These are phyloP conservation scores for Melanerpes formicivorus DNA, from an alignment of 2,113 vertebrate genomes.

Conservation along the genomic window DNA sequence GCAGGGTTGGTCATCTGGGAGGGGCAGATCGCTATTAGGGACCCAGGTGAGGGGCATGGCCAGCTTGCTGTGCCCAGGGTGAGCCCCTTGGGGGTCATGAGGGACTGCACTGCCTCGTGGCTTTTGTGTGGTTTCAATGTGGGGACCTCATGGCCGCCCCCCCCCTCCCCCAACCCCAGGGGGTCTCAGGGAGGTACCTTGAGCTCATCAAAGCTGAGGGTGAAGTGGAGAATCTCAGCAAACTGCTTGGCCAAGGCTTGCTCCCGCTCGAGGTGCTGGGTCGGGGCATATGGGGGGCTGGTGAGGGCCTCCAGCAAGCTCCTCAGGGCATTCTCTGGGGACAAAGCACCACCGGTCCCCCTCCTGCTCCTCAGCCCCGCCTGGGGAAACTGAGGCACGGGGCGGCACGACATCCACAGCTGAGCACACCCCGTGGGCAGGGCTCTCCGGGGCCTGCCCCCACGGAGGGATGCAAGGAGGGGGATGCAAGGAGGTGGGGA, in stretches of 20 bases:
- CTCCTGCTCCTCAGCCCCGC: accelerated
- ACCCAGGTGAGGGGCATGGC: not conserved
- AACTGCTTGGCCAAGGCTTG: slow-evolving; percentile 93
- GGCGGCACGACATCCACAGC: not conserved
- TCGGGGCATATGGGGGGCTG: slow-evolving; percentile 88
- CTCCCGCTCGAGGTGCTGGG: slow-evolving; percentile 90
- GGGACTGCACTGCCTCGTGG: not conserved
- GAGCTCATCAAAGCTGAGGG: slow-evolving; percentile 91
- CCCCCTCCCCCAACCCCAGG: no score
- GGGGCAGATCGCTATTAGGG: accelerated
- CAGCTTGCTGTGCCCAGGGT: accelerated
- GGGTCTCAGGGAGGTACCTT: slow-evolving; percentile 73
- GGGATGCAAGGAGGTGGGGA: accelerated
- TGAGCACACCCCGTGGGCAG: accelerated
- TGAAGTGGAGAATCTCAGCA: slow-evolving; percentile 91
- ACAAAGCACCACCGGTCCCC: not conserved
- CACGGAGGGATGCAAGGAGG: accelerated
- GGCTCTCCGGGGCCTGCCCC: accelerated
- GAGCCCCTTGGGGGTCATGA: not conserved
- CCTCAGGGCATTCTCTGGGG: slow-evolving; percentile 86
- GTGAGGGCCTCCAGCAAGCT: slow-evolving; percentile 91
- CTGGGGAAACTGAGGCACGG: slow-evolving; percentile 9
- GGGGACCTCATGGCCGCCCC: no score
- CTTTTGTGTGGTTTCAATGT: accelerated
- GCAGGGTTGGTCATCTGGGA: slow-evolving; percentile 90